A percentile compares a stretch with the other conserved stretches of the same genome.
These are phyloP conservation scores for Pissodes strobi DNA, from an alignment of 1,140 invertebrate species.

Conservation along the genomic window DNA sequence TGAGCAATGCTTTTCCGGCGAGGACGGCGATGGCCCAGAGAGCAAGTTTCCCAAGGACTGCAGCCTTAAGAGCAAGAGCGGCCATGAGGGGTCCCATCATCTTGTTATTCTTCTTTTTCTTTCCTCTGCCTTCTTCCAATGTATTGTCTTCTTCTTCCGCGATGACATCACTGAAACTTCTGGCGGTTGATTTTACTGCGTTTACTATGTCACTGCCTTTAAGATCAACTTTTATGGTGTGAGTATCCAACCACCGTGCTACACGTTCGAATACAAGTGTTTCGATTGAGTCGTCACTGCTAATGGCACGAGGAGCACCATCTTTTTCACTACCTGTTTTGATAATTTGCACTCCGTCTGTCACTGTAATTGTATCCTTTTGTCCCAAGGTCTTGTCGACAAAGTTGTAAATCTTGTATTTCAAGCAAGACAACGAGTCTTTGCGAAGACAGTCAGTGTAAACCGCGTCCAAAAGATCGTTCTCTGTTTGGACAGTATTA, in stretches of 20 bases:
- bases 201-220: conserved; percentile 82
- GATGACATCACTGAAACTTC: conserved; percentile 73
- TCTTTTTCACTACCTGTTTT: conserved; percentile 65
- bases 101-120: conserved; percentile 70
- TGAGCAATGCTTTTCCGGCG: conserved; percentile 80
- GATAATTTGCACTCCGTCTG: conserved; percentile 81
- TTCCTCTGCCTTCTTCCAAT: conserved; percentile 66
- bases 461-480: conserved; percentile 75
- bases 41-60: conserved; percentile 74
- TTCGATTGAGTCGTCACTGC: conserved; percentile 67
- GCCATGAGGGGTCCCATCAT: conserved; percentile 76
- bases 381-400: conserved; percentile 79
- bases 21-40: conserved; percentile 80
- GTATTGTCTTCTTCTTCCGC: conserved; percentile 63
- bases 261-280: conserved; percentile 68
- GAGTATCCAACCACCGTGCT: conserved; percentile 74
- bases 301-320: conserved; percentile 72
- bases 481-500: conserved; percentile 67
- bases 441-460: conserved; percentile 78
- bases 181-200: conserved; percentile 74
- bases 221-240: conserved; percentile 81
- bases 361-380: conserved; percentile 75
- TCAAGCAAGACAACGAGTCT: conserved; percentile 79
- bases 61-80: conserved; percentile 75
- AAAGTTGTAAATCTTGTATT: conserved; percentile 82